These are phyloP conservation scores for Bombus vancouverensis DNA, from an alignment of 1,140 invertebrate genomes.

Conservation along the genomic window DNA sequence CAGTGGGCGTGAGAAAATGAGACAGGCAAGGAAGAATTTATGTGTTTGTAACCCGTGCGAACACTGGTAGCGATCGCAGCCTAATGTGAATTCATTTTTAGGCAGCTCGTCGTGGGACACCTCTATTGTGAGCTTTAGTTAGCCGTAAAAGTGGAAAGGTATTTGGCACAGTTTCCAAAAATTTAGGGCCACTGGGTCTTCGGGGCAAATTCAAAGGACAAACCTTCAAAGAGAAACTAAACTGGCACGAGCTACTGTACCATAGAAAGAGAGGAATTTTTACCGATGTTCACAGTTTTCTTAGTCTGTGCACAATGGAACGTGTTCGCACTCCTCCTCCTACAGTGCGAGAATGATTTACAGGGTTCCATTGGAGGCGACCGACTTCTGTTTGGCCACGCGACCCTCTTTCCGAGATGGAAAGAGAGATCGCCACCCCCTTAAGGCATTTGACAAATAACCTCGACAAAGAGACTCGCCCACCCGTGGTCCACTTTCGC, in stretches of 20 bases:
- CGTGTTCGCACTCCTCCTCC: background rate
- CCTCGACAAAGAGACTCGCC: conserved; percentile 34
- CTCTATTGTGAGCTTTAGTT: conserved; percentile 44
- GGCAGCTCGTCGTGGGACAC: conserved; percentile 33
- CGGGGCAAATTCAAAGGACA: conserved; percentile 27
- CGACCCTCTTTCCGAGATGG: conserved; percentile 58
- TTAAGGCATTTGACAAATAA: conserved; percentile 64
- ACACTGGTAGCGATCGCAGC: conserved; percentile 48
- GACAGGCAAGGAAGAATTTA: conserved; percentile 45
- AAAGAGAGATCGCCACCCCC: conserved; percentile 30
- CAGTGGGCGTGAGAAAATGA: background rate
- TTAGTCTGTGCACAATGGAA: background rate
- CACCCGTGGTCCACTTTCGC: conserved; percentile 63
- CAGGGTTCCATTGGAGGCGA: conserved; percentile 3
- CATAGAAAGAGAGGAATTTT: background rate
- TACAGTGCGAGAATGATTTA: conserved; percentile 52
- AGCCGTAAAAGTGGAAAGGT: conserved; percentile 62
- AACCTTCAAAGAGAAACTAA: background rate
- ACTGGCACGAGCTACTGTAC: background rate
- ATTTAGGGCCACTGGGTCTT: conserved; percentile 70
- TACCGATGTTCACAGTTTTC: conserved; percentile 41
- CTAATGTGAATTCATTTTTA: conserved; percentile 11
- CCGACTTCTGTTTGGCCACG: conserved; percentile 64
- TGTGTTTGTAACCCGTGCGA: conserved; percentile 60
- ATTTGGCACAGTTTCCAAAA: conserved; percentile 67